Evolutionary conservation across 2,113 vertebrate genomes (phyloP).

Genomic region (Condylura cristata): DNA sequence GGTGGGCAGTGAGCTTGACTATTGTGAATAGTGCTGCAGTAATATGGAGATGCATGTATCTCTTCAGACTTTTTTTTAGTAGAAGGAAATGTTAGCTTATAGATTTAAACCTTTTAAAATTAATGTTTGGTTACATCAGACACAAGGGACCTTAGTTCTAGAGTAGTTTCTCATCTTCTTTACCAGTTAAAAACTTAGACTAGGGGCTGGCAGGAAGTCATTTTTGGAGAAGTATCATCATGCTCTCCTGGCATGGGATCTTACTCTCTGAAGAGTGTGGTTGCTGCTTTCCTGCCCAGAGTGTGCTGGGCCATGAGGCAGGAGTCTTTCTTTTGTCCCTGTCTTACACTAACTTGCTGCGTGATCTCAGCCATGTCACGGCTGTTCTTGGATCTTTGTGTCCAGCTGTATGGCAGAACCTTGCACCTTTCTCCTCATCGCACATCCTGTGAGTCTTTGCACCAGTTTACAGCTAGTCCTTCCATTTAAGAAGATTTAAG

Average conservation of each 20-base stretch:
- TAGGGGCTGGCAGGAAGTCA: neutral
- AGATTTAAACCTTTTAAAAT: neutral
- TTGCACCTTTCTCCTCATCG: neutral
- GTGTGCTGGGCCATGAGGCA: neutral
- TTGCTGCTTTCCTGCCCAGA: neutral
- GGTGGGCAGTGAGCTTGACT: too few relatives aligned
- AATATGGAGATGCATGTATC: too few relatives aligned
- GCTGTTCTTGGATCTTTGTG: neutral
- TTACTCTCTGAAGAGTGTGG: neutral
- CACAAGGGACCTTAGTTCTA: neutral
- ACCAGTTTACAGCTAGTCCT: neutral
- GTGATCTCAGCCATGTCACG: neutral
- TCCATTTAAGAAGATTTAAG: too few relatives aligned
- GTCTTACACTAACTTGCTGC: neutral
- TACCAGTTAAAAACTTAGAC: neutral
- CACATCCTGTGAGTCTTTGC: neutral
- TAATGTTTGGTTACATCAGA: neutral
- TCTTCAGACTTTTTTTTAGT: neutral
- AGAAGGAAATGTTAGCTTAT: neutral
- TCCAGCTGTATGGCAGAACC: neutral
- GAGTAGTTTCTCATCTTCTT: neutral
- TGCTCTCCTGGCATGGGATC: neutral
- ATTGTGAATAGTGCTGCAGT: too few relatives aligned
- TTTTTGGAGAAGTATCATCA: neutral
- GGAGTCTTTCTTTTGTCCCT: neutral